Evolutionary conservation across 1,140 invertebrate species (phyloP), one percentile per base, ranked within the genome.

Genomic region (Lordiphosa clarofinis): DNA sequence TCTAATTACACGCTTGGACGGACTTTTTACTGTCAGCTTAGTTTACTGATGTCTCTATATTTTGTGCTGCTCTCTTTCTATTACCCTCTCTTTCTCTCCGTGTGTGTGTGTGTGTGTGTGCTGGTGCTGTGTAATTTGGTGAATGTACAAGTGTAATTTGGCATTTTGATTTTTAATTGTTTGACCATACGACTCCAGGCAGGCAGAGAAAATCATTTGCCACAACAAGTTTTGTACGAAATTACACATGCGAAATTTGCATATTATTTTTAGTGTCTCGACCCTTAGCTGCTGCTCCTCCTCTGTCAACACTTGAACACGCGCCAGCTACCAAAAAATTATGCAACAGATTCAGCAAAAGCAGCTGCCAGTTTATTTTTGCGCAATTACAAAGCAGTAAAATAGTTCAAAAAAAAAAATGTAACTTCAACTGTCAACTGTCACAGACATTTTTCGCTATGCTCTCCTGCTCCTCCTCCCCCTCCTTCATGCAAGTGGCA

Each of bases 1-100:
- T 82, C 76, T 82, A 82, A 82, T 82, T 82, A 82, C 78, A 82
- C 76, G 76, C 76, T 82, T 82, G 76, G 76, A 82, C 76, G 78
- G 76, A 84, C 76, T 82, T 82, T 82, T 84, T 82, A 84, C 76
- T 84, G 76, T 82, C 76, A 82, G 76, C 78, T 82, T 82, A 82
- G 78, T 82, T 82, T 82, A 84, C 78, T 78, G 76, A 82, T 84
- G 76, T 82, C 76, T 82, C 73, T 81, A 79, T 79, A 79, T 64
- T 42, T 61, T 63, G 55, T 46, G 24, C 43, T 46, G 11, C 11
- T 46, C 31, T 28, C 50, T 66, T 39, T 44, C 49, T 70, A 42
- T 57, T 31, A n/a, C 43, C 13, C 35, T 35, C 12, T 11, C 28
- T 7, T 12, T n/a, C 21, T 12, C 1, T 8, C 33, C 9, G 13